Percentiles rank a stretch among this genome's conserved stretches.
phyloP scores from a whole-genome alignment of 2,113 vertebrate genomes.

The Telmatochromis brichardi region DNA sequence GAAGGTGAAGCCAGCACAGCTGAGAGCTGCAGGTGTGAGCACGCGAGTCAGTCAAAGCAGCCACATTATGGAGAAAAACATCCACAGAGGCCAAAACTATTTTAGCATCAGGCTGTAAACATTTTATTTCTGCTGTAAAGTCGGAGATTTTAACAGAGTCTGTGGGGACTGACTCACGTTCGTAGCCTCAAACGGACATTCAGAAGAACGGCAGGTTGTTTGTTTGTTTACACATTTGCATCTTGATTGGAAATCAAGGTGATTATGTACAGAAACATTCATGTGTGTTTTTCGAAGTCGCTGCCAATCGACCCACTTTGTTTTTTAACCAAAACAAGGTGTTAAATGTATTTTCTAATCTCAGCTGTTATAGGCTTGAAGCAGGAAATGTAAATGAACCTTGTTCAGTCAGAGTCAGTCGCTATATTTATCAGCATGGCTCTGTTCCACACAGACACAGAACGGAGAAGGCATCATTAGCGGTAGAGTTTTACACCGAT shows the following conservation, averaged over 20 bases:
- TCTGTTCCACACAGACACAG: not conserved
- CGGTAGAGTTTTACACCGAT: fast-evolving
- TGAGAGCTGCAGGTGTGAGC: not conserved
- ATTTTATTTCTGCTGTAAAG: not conserved
- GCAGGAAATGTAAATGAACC: not conserved
- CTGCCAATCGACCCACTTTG: not conserved
- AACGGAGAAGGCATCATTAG: fast-evolving
- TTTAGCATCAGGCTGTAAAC: not conserved
- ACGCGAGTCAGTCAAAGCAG: not conserved
- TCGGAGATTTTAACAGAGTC: fast-evolving
- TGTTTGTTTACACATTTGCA: not conserved
- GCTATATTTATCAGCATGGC: not conserved
- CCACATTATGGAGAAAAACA: not conserved
- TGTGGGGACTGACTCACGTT: not conserved
- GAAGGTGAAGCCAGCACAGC: not conserved
- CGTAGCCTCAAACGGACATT: not conserved
- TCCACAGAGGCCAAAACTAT: not conserved
- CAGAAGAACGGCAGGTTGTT: not conserved
- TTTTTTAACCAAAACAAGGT: not conserved
- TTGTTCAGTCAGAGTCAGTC: fast-evolving
- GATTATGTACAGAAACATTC: not conserved
- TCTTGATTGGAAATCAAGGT: not conserved
- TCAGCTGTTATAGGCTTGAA: fast-evolving
- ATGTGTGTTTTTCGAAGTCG: fast-evolving
- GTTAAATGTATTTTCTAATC: not conserved